Evolutionary conservation across 1,140 invertebrate genomes (phyloP), one percentile per base, ranked within the genome.

Genomic region (Vollenhovia emeryi): DNA sequence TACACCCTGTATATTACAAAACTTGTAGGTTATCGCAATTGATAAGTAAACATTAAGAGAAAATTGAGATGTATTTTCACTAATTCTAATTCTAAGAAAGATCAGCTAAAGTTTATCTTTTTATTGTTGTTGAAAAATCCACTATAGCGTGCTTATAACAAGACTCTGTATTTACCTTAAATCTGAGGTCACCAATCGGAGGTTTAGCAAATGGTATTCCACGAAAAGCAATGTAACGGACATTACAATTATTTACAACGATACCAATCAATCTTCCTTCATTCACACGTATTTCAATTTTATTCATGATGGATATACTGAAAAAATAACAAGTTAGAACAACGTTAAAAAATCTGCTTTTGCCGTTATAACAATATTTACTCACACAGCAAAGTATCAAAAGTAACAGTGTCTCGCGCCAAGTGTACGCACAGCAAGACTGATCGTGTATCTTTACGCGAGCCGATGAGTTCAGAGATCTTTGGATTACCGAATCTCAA

Each of bases 141-240:
- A 3, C 11, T 57, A n/a, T 36, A n/a, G 6, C 15, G 15, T 0
- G 1, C 13, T 57, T 9, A 8, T 59, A 30, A 68, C 15, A 69
- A 30, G 8, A 0, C 24, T 24, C 2, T 73, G 8, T 15, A 74
- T 8, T 82, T 74, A 91, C 91, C 83, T 86, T 86, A 48, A 92
- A 92, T 85, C 91, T 85, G 9, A 87, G 48, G 8, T 75, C 62
- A 9, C 90, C 86, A n/a, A 87, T 0, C 7, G 92, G 92, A 40
- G 89, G 90, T 69, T 90, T 64, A 1, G 68, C 93, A 66, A 92
- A 93, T 0, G 91, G 93, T 33, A 93, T 93, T 2, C 91, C 92
- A 60, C 87, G 89, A 21, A 92, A 94, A 2, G 90, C 88, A 8
- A 88, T 85, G 59, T 91, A 94, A 6, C 59, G 4, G 0, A 62